Evolutionary conservation across 2,797 vertebrate species (phyloP), one percentile per base, ranked within the genome.

Genomic region (Lutjanus argentimaculatus): DNA sequence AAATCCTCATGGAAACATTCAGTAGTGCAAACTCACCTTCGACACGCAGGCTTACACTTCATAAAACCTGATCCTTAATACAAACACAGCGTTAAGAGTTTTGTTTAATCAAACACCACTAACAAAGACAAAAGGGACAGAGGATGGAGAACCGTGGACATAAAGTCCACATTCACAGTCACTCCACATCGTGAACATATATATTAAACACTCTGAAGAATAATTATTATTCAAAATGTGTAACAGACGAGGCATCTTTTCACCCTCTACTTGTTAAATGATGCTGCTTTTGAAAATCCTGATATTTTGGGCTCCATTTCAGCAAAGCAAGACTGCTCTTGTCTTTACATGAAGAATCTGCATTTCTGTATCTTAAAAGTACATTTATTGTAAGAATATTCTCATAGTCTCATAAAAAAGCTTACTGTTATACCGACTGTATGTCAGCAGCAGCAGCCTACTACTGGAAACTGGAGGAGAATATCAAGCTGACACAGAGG

Each of bases 381-480:
- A 10, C 13, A 58, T 49, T 25, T 30, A 63, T 21, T 30, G n/a
- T 14, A 21, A 30, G 13, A 10, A 30, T 13, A 52, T 25, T 45
- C 19, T 17, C 22, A 4, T 46, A 36, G 16, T 9, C 14, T 59
- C 0, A 57, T 22, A 36, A 36, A 73, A 62, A 67, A 42, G 22
- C 22, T 61, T n/a, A 22, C 49, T 40, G 57, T 52, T 70, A 48
- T 52, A 53, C 63, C 22, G 25, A 77, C 19, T 72, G 55, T 55
- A 14, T 67, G 55, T 67, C 43, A 55, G 56, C 63, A 57, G 56
- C 63, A 57, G 42, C 19, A 21, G 30, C 2, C 8, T 9, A 14
- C 25, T 12, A 14, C 40, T 67, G 22, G 22, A 62, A 25, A 67
- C 42, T 73, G 63, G 52, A 67, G 48, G 45, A 75, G 40, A 72